Percentiles rank a stretch among this genome's conserved stretches.
Conservation (phyloP, 2,797 vertebrate genomes). For the Cuculus canorus region DNA sequence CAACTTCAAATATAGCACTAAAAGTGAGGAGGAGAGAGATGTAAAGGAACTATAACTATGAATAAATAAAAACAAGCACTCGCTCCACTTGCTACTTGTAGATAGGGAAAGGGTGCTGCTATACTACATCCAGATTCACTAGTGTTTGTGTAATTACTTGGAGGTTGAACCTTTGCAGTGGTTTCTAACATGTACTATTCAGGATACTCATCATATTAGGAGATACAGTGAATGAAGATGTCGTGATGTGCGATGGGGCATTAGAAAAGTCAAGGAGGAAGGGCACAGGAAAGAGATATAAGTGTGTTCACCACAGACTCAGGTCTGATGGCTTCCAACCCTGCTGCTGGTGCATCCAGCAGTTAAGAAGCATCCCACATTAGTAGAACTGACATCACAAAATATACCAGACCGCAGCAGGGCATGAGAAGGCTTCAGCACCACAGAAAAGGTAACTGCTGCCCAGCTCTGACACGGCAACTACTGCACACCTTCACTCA, state of each 20-base stretch:
- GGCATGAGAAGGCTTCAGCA: neutral
- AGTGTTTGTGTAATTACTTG: neutral
- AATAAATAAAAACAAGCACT: constrained; percentile 4
- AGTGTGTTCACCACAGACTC: neutral
- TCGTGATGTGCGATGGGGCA: neutral
- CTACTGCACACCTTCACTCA: neutral
- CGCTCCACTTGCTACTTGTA: neutral
- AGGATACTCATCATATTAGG: neutral
- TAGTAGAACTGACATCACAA: neutral
- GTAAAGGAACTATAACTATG: neutral
- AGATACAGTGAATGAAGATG: neutral
- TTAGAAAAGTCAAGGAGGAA: neutral
- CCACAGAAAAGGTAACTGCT: neutral
- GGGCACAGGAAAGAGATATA: neutral
- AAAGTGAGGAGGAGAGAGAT: neutral
- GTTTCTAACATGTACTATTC: neutral
- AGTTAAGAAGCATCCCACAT: neutral
- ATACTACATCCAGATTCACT: neutral
- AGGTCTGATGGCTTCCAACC: neutral
- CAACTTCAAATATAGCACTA: neutral
- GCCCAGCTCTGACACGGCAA: neutral
- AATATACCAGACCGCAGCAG: neutral
- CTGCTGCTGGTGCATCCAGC: neutral
- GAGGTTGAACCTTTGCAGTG: neutral
- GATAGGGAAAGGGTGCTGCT: neutral